Base-by-base conservation (phyloP, 2,797 vertebrate genomes). In the Avahi laniger region DNA sequence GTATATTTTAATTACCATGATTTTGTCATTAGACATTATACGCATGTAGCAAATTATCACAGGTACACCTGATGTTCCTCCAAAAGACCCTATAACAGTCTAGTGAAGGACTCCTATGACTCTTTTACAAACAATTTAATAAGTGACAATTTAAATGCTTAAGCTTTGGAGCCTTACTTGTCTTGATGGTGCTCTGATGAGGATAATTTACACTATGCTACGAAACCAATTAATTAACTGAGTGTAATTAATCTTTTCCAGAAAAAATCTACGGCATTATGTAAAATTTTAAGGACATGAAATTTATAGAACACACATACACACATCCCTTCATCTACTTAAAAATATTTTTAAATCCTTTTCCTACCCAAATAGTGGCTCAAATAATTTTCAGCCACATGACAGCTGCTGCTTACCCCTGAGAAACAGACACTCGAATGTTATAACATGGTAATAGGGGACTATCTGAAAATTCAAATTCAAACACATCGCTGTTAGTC, bases 371-470 rank as follows among this genome's bases (percentile, higher is more conserved):
- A 73, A 93, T 85, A 35, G 72, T 12, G 0, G 33, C 67, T 52
- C 46, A 35, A 59, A 24, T 79, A 69, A 41, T 98, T 97, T 96
- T 50, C 92, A 95, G 43, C 9, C 78, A 93, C 63, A 30, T 46
- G 70, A 33, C 26, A 24, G 83, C 78, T 88, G 43, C 14, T 59
- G 95, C 99, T 99, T 98, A 99, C 99, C 99, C 99, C 96, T 99
- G 99, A 97, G 99, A 99, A 95, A 99, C 99, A 97, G 99, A 99
- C 98, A 99, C 99, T 98, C 99, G 99, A 98, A 99, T 99, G 97
- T 99, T 99, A 98, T 99, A 99, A 98, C 99, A 99, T 0, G 99
- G 99, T 97, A 99, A 98, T 96, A 99, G 98, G 95, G 99, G 99
- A 69, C 98, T 98, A 94, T 99, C 99, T 0, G 98, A 99, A 98